Evolutionary conservation across 1,140 invertebrate genomes (phyloP).

Genomic region (Macrocentrus cingulum): DNA sequence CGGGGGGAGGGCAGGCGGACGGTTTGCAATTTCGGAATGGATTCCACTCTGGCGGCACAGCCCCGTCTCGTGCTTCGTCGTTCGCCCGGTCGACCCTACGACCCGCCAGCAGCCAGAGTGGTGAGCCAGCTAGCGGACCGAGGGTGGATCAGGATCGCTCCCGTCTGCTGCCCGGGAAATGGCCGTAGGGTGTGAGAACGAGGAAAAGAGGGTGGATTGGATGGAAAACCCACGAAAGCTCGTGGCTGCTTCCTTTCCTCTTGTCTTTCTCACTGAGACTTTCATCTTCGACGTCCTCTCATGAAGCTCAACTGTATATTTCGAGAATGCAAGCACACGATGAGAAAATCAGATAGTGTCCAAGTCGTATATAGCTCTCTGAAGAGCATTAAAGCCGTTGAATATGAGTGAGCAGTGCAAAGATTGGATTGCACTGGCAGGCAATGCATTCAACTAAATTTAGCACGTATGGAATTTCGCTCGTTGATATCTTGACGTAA

Average conservation of each 20-base stretch:
- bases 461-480: constrained; percentile 19
- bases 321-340: too few species aligned
- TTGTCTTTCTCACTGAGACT: constrained; percentile 1
- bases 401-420: not conserved
- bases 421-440: not conserved
- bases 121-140: constrained; percentile 18
- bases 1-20: constrained; percentile 43
- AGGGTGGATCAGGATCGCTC: constrained; percentile 43
- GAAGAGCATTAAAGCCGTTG: not conserved
- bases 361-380: not conserved
- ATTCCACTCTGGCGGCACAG: constrained; percentile 45
- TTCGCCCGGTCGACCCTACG: constrained; percentile 12
- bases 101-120: constrained; percentile 2
- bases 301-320: not conserved
- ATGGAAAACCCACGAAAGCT: constrained; percentile 41
- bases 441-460: constrained; percentile 22
- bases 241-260: not conserved
- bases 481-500: constrained; percentile 14
- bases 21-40: constrained; percentile 59
- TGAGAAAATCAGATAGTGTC: too few species aligned
- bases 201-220: constrained; percentile 41
- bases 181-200: constrained; percentile 32
- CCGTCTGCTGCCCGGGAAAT: constrained; percentile 30
- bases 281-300: not conserved
- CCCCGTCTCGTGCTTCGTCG: constrained; percentile 17